Base-by-base conservation (phyloP, 2,113 vertebrate species). In the Bagarius yarrelli region DNA sequence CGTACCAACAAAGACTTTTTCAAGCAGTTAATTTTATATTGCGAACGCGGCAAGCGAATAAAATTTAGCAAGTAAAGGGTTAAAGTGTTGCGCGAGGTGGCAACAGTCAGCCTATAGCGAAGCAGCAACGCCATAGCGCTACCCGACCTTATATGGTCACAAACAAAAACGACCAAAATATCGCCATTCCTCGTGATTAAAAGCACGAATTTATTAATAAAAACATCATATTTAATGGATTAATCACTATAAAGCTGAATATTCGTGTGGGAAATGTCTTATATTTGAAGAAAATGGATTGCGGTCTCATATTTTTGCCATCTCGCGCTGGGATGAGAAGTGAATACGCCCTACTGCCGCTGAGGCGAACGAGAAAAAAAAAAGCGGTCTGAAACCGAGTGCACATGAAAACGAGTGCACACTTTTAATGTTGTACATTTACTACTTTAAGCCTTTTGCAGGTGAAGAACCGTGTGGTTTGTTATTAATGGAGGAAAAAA, bases 61-160 rank as follows among this genome's bases (percentile, higher is more conserved):
- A 79, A 86, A 83, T 85, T 78, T 64, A 83, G 92, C 90, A 91
- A 0, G 81, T 81, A 21, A 93, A 89, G 91, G 92, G 92, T 94
- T 94, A 93, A 93, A 88, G 72, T 0, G 85, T 70, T 90, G 87
- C 84, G 83, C 85, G 87, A 90, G 90, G 89, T 89, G 86, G 89
- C 89, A 91, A 91, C 91, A 79, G 87, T 57, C 89, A 91, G 88
- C 91, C 91, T 89, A 91, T 93, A 87, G 87, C 76, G 87, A 25
- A 76, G 53, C 91, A 83, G 86, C 91, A 91, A 91, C 91, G 91
- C 89, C 86, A 84, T 87, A 90, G 87, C 89, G 81, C 91, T 90
- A 89, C 91, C 89, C 86, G 88, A 89, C 93, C 93, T 90, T 94
- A 94, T 93, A 93, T 89, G 93, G 93, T 81, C 89, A 94, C 91